Conservation (phyloP, 2,113 vertebrate species). For the Polyodon spathula region DNA sequence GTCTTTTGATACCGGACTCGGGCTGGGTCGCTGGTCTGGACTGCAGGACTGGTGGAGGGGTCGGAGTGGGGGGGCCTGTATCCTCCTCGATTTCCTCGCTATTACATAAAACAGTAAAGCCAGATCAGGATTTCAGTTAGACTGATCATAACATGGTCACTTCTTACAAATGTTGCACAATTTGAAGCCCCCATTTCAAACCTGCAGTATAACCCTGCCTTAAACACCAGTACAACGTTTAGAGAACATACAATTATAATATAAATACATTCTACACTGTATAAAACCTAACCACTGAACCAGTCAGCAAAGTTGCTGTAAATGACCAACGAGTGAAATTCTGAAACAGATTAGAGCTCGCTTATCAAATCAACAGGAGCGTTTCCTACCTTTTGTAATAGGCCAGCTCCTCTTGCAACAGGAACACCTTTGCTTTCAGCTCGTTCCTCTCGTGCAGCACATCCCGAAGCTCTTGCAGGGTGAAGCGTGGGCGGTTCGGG, state of each 20-base stretch:
- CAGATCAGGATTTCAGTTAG: not conserved
- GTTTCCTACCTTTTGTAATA: constrained; percentile 76
- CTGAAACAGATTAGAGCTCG: not conserved
- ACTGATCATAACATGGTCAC: not conserved
- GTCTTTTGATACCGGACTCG: constrained; percentile 81
- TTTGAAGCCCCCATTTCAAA: too few relatives aligned
- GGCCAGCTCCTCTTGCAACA: constrained; percentile 81
- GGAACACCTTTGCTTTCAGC: constrained; percentile 80
- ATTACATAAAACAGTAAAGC: constrained; percentile 22
- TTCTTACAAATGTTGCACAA: not conserved
- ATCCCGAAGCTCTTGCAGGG: constrained; percentile 80
- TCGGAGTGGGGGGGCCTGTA: constrained; percentile 41
- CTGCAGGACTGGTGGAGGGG: constrained; percentile 52
- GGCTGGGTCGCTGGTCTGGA: constrained; percentile 54
- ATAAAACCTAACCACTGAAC: too few relatives aligned
- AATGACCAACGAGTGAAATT: not conserved
- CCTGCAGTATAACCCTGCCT: too few relatives aligned
- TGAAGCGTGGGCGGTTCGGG: constrained; percentile 84
- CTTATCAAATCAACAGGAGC: too few relatives aligned
- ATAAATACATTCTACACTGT: too few relatives aligned
- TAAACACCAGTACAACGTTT: too few relatives aligned
- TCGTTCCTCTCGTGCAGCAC: constrained; percentile 88
- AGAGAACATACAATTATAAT: too few relatives aligned
- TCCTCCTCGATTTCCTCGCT: constrained; percentile 89
- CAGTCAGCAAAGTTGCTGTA: not conserved